Evolutionary conservation across 2,113 vertebrate genomes (phyloP), one percentile per base, ranked within the genome.

Genomic region (Melierax canorus): DNA sequence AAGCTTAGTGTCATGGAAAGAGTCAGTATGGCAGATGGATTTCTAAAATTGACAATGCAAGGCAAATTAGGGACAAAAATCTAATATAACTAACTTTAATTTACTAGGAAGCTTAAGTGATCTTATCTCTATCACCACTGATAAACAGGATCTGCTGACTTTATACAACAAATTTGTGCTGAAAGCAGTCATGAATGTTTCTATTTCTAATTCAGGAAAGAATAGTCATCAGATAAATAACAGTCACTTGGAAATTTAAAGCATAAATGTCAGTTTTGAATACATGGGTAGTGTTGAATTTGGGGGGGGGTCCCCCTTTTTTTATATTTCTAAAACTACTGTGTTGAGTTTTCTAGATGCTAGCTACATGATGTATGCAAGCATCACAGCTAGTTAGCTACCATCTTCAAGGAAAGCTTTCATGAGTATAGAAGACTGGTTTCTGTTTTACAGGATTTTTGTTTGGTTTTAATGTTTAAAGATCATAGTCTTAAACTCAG

Each of bases 221-320:
- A 66, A 46, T 8, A 88, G 39, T 45, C 22, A 34, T 34, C 27
- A 74, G 39, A 27, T 32, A 72, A 66, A 32, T 60, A 78, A n/a
- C 10, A 60, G 36, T 74, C 22, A 73, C 39, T 53, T 88, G 9
- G 30, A 84, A 74, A 68, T 68, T 34, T 48, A 43, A 89, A 60
- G 15, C 12, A 4, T 41, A 88, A 59, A 6, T 51, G 13, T 7
- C 26, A 36, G 3, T 36, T 78, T 59, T 78, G 45, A 48, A 48
- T 60, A 34, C 12, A 22, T 14, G 12, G 5, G 9, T 60, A 34
- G 12, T 2, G 5, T 7, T 23, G n/a, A 7, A 15, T 11, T 38
- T 17, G 9, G 3, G 3, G 9, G 3, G 3, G 2, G 0, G 4
- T 1, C 16, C 12, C 12, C 12, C 36, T 29, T 43, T 58, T 88